These are phyloP conservation scores for Alectoris magna DNA, from an alignment of 2,797 vertebrate species.

Conservation along the genomic window DNA sequence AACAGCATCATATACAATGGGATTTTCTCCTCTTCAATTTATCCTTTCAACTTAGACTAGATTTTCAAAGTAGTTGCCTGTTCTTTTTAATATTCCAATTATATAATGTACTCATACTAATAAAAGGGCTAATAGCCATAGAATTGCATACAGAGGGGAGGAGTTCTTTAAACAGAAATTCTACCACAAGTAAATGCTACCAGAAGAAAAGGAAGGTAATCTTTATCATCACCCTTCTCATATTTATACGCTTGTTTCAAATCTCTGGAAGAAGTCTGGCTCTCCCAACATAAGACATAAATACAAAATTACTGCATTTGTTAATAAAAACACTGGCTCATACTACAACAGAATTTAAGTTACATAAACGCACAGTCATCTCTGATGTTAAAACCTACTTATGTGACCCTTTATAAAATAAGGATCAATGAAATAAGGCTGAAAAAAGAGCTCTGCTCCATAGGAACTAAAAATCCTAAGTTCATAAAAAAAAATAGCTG, in stretches of 20 bases:
- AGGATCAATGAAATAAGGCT: not conserved
- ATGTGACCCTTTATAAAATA: not conserved
- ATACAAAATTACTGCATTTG: not conserved
- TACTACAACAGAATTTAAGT: not conserved
- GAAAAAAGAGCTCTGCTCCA: constrained; percentile 9
- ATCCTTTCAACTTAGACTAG: not conserved
- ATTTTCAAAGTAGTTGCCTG: not conserved
- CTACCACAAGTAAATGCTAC: not conserved
- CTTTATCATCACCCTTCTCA: rapidly evolving
- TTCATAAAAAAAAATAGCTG: not conserved
- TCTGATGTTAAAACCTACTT: not conserved
- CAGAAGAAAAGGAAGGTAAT: not conserved
- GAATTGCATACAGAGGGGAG: not conserved
- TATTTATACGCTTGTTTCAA: not conserved
- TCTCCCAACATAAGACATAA: not conserved
- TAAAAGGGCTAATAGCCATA: not conserved
- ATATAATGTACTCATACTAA: not conserved
- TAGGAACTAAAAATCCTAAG: not conserved
- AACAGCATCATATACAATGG: not conserved
- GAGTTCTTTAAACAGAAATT: not conserved
- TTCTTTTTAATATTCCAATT: not conserved
- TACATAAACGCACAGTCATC: not conserved
- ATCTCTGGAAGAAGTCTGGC: not conserved
- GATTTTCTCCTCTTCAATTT: not conserved
- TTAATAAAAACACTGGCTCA: not conserved